Percentiles rank a stretch among this genome's conserved stretches.
phyloP scores from a whole-genome alignment of 2,113 vertebrate species.

The Ifrita kowaldi region DNA sequence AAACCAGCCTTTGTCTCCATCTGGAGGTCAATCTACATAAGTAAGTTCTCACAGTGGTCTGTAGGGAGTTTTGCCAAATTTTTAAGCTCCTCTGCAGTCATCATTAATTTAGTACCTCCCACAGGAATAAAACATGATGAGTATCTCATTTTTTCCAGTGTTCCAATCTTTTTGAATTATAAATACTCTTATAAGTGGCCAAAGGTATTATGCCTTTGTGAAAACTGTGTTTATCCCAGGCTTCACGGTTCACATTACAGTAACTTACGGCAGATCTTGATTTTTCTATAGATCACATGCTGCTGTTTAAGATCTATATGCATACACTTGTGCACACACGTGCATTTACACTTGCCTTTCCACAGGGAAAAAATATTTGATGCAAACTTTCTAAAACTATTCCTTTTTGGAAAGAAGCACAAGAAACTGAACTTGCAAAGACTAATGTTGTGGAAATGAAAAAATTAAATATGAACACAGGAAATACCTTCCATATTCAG shows the following conservation, averaged over 20 bases:
- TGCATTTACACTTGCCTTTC: not conserved
- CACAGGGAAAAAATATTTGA: not conserved
- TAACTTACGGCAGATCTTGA: not conserved
- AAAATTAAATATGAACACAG: not conserved
- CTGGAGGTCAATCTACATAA: not conserved
- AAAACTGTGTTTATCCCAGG: not conserved
- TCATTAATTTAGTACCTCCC: not conserved
- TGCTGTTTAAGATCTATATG: not conserved
- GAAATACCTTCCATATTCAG: not conserved
- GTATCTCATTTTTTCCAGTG: not conserved
- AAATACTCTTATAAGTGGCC: not conserved
- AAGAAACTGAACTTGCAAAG: not conserved
- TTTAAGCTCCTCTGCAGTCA: not conserved
- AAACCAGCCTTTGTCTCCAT: slow-evolving; percentile 21
- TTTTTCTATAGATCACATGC: not conserved
- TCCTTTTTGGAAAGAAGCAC: not conserved
- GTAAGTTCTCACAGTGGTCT: not conserved
- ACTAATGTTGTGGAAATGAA: not conserved
- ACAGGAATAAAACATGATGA: not conserved
- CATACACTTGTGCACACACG: not conserved
- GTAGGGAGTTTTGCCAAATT: not conserved
- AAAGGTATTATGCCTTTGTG: not conserved
- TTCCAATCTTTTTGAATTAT: not conserved
- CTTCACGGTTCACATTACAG: not conserved
- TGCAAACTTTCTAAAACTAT: not conserved